Base-by-base conservation (phyloP, 2,888 invertebrate species). In the Drosophila trichaetosa region DNA sequence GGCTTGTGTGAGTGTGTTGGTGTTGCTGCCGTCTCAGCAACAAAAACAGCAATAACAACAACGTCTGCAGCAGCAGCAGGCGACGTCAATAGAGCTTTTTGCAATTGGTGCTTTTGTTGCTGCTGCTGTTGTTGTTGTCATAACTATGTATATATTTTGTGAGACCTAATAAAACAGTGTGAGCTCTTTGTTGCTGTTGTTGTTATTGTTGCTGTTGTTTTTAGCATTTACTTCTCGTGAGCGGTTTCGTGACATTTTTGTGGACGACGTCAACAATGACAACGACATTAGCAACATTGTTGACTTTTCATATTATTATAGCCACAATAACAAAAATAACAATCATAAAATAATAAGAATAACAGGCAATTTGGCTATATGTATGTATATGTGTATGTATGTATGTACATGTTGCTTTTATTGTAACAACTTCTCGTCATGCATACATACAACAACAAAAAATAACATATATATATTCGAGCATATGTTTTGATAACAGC, bases 201-300 rank as follows among this genome's bases (percentile, higher is more conserved):
- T 68, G 56, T 59, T 66, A 51, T 64, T 56, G 21, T 67, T 70
- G 65, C 70, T 54, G 53, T 67, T 74, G 73, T 62, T 73, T 66
- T 76, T 71, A 70, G 46, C 46, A 46, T 46, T 46, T 24, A 46
- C 16, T 46, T 73, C 73, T 73, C 56, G 58, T 71, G 79, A 77
- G 73, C 81, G 77, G 78, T 79, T 84, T 84, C 66, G 89, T 73
- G 76, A 79, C 71, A 82, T 70, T 79, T 75, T 79, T 75, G 65
- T 72, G 75, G 49, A 58, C 74, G 58, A 48, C 79, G 48, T 40
- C 69, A 68, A 68, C 69, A 63, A 53, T 48, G 48, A 46, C 75
- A 54, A 60, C 67, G 59, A 62, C 68, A 67, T 49, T 54, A 65
- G 80, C 88, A 75, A 87, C 88, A 80, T 78, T 83, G 88, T 88